phyloP scores from a whole-genome alignment of 2,888 invertebrate species.

The Epirrhoe alternata region DNA sequence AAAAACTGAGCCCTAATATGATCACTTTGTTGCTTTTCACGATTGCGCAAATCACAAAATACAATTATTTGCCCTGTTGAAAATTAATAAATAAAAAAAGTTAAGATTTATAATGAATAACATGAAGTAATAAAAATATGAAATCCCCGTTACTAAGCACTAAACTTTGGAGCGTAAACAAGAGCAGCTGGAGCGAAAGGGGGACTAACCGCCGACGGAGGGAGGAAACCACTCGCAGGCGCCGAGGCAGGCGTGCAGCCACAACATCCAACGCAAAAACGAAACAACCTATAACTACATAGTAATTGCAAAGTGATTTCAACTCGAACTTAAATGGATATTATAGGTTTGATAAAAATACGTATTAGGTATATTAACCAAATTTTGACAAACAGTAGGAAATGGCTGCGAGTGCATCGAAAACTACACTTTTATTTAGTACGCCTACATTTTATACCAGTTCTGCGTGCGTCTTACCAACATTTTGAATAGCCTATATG shows the following conservation, averaged over 20 bases:
- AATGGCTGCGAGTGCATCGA: too few species aligned
- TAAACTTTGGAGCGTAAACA: constrained; percentile 51
- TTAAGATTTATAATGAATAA: constrained; percentile 39
- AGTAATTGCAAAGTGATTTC: constrained; percentile 3
- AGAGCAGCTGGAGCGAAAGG: constrained; percentile 47
- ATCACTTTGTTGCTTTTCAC: too few species aligned
- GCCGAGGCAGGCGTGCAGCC: constrained; percentile 39
- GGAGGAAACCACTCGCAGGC: constrained; percentile 34
- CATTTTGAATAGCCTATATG: too few species aligned
- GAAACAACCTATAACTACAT: constrained; percentile 8
- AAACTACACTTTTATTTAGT: too few species aligned
- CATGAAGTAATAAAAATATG: constrained; percentile 48
- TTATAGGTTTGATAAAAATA: too few species aligned
- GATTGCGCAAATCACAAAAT: not conserved
- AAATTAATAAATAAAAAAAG: constrained; percentile 3
- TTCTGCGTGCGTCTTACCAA: too few species aligned
- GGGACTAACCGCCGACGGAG: constrained; percentile 24
- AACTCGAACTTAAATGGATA: constrained; percentile 8
- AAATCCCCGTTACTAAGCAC: constrained; percentile 47
- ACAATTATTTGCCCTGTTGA: not conserved
- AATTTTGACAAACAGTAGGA: too few species aligned
- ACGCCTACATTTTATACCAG: too few species aligned
- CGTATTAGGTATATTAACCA: too few species aligned
- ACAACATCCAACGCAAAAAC: constrained; percentile 41
- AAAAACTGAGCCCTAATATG: too few species aligned